Conservation (phyloP, 2,113 vertebrate genomes). For the Alethe castanea region DNA sequence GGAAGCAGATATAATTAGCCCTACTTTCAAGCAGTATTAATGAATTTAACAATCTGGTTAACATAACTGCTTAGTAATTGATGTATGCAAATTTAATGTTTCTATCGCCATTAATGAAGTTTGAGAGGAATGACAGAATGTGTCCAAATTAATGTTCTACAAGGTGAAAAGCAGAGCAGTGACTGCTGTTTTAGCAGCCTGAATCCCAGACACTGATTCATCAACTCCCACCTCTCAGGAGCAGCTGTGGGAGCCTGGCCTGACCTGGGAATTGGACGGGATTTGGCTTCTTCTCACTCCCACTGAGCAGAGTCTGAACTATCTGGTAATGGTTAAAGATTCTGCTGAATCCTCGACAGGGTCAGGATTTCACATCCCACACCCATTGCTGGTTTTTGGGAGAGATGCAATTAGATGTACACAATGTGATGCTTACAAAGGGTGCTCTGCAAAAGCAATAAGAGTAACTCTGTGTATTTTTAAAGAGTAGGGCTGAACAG, state of each 20-base stretch:
- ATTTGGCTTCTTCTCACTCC: neutral
- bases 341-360: neutral
- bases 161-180: neutral
- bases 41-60: neutral
- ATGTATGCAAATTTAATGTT: neutral
- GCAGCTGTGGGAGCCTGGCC: neutral
- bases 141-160: neutral
- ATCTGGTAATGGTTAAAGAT: neutral
- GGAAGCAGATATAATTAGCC: neutral
- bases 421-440: neutral
- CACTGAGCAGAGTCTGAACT: neutral
- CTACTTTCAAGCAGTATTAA: neutral
- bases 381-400: neutral
- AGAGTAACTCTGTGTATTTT: neutral
- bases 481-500: neutral
- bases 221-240: neutral
- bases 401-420: neutral
- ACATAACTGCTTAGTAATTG: neutral
- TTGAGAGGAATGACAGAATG: neutral
- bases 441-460: neutral
- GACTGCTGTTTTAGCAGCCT: neutral
- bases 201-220: neutral
- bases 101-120: neutral
- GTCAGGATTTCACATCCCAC: neutral
- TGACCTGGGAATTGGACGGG: neutral